Percentiles rank a stretch among this genome's conserved stretches.
These are phyloP conservation scores for Drosophila nigricruria DNA, from an alignment of 2,888 invertebrate species.

Conservation along the genomic window DNA sequence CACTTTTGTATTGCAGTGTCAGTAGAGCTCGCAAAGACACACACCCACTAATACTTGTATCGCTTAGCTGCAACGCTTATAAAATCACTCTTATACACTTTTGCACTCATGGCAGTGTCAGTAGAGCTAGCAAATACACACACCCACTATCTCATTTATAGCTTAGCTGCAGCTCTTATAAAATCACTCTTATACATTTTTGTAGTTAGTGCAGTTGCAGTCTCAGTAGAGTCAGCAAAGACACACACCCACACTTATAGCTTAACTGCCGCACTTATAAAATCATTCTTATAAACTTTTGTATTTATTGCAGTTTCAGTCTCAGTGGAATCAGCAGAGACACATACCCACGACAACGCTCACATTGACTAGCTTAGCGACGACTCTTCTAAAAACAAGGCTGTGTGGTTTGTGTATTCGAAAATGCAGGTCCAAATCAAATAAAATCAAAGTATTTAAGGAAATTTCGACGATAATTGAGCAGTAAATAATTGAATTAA, in stretches of 20 bases:
- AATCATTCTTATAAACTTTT: background rate
- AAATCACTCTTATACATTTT: background rate
- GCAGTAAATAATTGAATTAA: background rate
- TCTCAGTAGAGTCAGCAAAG: no score
- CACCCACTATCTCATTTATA: background rate
- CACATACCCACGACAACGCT: background rate
- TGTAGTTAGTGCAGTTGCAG: no score
- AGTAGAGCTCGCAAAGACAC: background rate
- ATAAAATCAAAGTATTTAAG: background rate
- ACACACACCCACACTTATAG: background rate
- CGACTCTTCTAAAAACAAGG: background rate
- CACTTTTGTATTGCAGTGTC: no score
- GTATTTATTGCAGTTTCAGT: no score
- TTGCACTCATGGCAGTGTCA: no score
- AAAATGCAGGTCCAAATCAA: background rate
- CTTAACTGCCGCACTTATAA: background rate
- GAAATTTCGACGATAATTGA: background rate
- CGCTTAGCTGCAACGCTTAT: background rate
- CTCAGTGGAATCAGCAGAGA: background rate
- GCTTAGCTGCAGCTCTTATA: background rate
- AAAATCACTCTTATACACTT: background rate
- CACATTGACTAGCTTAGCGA: background rate
- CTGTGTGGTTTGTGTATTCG: background rate
- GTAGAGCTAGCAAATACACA: background rate
- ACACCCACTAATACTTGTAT: background rate